Evolutionary conservation across 2,888 invertebrate species (phyloP), one percentile per base, ranked within the genome.

Genomic region (Pediacus dermestoides): DNA sequence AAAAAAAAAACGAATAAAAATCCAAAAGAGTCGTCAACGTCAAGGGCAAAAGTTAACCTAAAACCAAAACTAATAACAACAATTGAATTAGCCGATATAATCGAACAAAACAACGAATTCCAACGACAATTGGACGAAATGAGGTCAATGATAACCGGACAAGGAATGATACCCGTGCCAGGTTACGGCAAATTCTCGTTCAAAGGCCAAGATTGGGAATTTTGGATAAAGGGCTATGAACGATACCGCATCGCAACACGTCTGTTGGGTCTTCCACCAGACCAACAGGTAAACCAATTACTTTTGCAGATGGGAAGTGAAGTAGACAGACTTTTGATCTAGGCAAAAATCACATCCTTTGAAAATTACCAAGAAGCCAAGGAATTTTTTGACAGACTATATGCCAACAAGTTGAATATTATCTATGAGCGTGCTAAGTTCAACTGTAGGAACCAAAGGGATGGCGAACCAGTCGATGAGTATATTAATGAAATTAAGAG

Each of bases 361-460:
- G 4, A 7, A 6, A 16, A 15, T 6, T 31, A 31, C 16, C 9
- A 31, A 3, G 16, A 3, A 2, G 16, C 16, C 8, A 31, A 16
- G 4, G 10, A 15, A 16, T 31, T 16, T 14, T 31, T 31, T 16
- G 15, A 16, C 4, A 31, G 9, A 4, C 3, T 31, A 3, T 31
- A 7, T 4, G 9, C 8, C 3, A 31, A 16, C 8, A 31, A 31
- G 16, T 10, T 3, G 8, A 28, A 28, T 12, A 28, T 31, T 9
- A 31, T 31, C 3, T 16, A 11, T 11, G 31, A 31, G 16, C 9
- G 18, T 3, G 16, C 16, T n/a, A 16, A n/a, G 8, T 31, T 31
- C 11, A 31, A 31, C 31, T 2, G 3, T 3, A 31, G 31, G 16
- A 15, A 31, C n/a, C 31, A 31, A 31, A 31, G n/a, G 2, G 31